Evolutionary conservation across 2,888 invertebrate genomes (phyloP).

Genomic region (Ethmia dodecea): DNA sequence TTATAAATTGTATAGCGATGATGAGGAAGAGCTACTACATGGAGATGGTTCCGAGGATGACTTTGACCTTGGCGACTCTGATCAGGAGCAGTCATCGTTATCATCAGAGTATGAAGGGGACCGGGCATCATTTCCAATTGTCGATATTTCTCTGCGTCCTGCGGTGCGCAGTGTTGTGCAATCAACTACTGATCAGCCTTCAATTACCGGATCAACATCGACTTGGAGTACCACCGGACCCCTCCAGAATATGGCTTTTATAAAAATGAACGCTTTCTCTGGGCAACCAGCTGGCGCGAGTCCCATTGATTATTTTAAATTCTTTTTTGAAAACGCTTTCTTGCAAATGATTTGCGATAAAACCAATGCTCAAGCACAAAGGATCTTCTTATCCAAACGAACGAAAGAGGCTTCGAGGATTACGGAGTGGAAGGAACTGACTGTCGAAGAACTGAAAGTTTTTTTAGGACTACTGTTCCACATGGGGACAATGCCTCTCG

Average conservation of each 20-base stretch:
- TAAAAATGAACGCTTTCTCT: background rate
- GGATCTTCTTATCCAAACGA: background rate
- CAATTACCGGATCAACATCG: background rate
- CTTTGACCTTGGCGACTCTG: too few species aligned
- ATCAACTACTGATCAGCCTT: background rate
- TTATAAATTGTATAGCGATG: conserved; percentile 5
- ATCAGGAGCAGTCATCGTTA: too few species aligned
- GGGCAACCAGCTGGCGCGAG: background rate
- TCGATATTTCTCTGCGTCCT: background rate
- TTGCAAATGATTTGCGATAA: conserved; percentile 2
- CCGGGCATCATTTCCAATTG: background rate
- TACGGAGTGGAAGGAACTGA: background rate
- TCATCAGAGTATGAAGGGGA: background rate
- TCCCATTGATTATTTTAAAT: conserved; percentile 3
- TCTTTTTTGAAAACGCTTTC: conserved; percentile 1
- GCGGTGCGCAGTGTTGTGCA: background rate
- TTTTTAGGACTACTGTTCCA: conserved; percentile 26
- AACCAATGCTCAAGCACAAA: conserved; percentile 1
- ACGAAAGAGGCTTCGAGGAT: background rate
- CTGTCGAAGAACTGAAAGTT: conserved; percentile 18
- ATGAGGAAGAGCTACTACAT: background rate
- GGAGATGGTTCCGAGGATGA: too few species aligned
- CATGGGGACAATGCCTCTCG: conserved; percentile 21
- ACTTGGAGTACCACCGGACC: background rate
- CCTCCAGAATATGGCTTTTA: background rate